Conservation (phyloP, 2,888 invertebrate genomes). For the Chrysodeixis includens region DNA sequence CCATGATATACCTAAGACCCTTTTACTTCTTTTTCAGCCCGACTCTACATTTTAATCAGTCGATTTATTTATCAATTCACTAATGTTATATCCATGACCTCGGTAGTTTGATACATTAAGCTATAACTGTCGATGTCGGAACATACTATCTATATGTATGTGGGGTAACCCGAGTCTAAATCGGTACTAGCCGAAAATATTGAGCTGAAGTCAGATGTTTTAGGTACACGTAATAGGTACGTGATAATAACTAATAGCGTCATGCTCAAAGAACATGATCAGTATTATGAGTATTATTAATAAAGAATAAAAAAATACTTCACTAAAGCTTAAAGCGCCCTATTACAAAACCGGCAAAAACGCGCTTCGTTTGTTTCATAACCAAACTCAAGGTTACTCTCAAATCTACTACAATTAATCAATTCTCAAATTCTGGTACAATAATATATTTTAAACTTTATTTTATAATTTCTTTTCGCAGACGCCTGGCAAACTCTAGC, state of each 20-base stretch:
- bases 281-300: no score
- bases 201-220: neutral
- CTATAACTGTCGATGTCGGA: neutral
- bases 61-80: neutral
- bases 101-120: neutral
- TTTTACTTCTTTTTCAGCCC: neutral
- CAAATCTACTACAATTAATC: neutral
- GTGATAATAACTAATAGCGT: neutral
- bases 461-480: neutral
- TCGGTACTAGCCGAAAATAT: neutral
- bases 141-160: neutral
- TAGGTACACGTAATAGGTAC: no score
- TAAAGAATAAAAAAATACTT: no score
- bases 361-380: neutral
- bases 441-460: no score
- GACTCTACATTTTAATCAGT: neutral
- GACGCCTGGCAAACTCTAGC: slow-evolving; percentile 24
- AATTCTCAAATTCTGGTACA: neutral
- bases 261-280: no score
- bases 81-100: neutral
- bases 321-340: no score
- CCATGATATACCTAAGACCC: neutral
- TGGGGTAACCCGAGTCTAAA: neutral
- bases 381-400: neutral
- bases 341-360: no score